Conservation (phyloP, 2,888 invertebrate genomes). For the Mycogona germanica region DNA sequence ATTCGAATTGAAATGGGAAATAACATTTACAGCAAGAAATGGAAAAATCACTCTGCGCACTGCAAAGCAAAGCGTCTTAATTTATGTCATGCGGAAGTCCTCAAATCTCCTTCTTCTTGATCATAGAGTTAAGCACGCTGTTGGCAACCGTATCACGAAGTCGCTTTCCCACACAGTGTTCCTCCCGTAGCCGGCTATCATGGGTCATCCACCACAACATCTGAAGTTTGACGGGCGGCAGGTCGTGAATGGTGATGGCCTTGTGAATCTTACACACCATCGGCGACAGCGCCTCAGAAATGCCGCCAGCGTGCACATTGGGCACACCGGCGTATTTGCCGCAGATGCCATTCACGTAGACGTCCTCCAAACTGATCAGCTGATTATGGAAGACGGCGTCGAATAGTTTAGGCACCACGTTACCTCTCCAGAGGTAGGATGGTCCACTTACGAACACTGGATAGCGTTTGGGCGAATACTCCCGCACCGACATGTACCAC, state of each 20-base stretch:
- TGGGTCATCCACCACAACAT: slow-evolving; percentile 14
- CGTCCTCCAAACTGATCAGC: slow-evolving; percentile 17
- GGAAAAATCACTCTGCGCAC: no score
- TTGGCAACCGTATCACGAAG: no score
- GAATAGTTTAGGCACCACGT: slow-evolving; percentile 2
- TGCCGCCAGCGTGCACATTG: neutral
- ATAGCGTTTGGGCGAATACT: slow-evolving; percentile 21
- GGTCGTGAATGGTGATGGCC: slow-evolving; percentile 16
- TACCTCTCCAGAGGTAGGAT: slow-evolving; percentile 23
- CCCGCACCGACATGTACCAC: slow-evolving; percentile 23
- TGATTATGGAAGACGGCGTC: slow-evolving; percentile 10
- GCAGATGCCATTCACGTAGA: slow-evolving; percentile 30
- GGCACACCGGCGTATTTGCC: slow-evolving; percentile 44
- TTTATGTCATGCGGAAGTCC: no score
- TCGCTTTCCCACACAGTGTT: no score
- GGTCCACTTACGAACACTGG: slow-evolving; percentile 25
- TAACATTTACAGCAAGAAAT: no score
- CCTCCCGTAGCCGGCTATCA: no score
- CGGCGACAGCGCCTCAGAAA: neutral
- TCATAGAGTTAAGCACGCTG: no score
- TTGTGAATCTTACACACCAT: neutral
- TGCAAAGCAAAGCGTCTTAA: no score
- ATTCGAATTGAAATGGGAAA: no score
- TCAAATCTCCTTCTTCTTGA: no score
- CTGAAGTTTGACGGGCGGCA: slow-evolving; percentile 7